These are phyloP conservation scores for Anthoscopus minutus DNA, from an alignment of 2,113 vertebrate species.

Conservation along the genomic window DNA sequence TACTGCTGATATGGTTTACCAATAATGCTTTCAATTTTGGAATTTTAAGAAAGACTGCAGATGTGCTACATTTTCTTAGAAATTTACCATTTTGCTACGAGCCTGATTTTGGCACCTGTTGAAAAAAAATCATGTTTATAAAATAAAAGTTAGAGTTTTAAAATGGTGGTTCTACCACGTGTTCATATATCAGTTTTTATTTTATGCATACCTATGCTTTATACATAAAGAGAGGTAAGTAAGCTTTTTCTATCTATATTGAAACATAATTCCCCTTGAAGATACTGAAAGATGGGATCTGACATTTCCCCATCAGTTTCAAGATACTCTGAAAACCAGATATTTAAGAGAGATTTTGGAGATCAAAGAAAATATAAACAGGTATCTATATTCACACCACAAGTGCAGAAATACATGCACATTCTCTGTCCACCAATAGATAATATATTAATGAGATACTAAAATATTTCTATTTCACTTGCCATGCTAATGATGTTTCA, in stretches of 20 bases:
- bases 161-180: not conserved
- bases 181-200: not conserved
- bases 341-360: not conserved
- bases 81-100: not conserved
- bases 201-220: not conserved
- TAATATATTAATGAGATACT: not conserved
- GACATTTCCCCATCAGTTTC: not conserved
- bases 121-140: not conserved
- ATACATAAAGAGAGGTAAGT: not conserved
- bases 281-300: not conserved
- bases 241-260: not conserved
- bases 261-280: not conserved
- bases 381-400: not conserved
- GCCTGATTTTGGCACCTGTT: not conserved
- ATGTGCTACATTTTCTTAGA: not conserved
- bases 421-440: not conserved
- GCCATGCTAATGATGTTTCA: not conserved
- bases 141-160: not conserved
- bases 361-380: not conserved
- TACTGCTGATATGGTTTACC: not conserved
- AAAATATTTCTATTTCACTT: not conserved
- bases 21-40: not conserved
- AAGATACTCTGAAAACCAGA: not conserved
- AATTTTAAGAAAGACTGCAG: not conserved
- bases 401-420: not conserved